A percentile compares a stretch with the other conserved stretches of the same genome.
Conservation (phyloP, 2,888 invertebrate species). For the Selenia dentaria region DNA sequence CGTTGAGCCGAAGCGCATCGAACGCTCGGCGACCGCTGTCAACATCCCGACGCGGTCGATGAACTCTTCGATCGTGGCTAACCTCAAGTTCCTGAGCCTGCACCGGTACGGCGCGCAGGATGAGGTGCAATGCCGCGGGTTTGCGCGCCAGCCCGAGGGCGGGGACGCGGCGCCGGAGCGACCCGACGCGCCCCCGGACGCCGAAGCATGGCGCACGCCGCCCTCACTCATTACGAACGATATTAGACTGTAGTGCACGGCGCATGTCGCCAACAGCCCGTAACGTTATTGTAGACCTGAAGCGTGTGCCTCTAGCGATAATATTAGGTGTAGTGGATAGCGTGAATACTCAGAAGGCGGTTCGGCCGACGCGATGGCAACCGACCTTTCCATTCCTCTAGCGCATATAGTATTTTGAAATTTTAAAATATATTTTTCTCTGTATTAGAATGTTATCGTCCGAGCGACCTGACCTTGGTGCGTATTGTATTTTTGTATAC, state of each 20-base stretch:
- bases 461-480: constrained; percentile 58
- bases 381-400: constrained; percentile 75
- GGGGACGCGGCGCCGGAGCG: constrained; percentile 38
- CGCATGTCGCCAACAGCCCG: constrained; percentile 66
- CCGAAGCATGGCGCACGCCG: constrained; percentile 35
- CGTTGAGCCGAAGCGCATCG: constrained; percentile 58
- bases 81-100: constrained; percentile 72
- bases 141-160: constrained; percentile 34
- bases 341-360: constrained; percentile 79
- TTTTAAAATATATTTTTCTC: constrained; percentile 51
- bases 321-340: constrained; percentile 52
- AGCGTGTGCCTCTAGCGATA: constrained; percentile 67
- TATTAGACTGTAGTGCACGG: constrained; percentile 56
- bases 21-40: constrained; percentile 72
- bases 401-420: constrained; percentile 65
- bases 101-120: constrained; percentile 73
- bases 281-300: constrained; percentile 71
- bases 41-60: constrained; percentile 65
- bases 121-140: constrained; percentile 51
- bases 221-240: constrained; percentile 52
- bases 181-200: constrained; percentile 28
- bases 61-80: constrained; percentile 72
- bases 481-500: constrained; percentile 58
- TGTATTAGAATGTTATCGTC: constrained; percentile 40
- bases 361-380: constrained; percentile 48